These are phyloP conservation scores for Xiphophorus couchianus DNA, from an alignment of 2,113 vertebrate species.

Conservation along the genomic window DNA sequence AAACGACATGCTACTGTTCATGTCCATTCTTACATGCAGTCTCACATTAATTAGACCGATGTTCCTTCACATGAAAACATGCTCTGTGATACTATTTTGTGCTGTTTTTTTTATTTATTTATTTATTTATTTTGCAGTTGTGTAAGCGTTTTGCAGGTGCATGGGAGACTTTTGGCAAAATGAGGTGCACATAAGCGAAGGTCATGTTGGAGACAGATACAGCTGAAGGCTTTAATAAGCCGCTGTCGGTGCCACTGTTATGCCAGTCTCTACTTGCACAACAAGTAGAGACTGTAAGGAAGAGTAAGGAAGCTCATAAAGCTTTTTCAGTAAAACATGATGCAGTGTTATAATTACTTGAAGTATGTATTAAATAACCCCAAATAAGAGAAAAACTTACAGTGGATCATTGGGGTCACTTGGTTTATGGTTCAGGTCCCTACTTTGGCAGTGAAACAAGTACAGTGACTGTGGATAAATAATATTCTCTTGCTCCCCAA, in stretches of 20 bases:
- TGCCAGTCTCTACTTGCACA: background rate
- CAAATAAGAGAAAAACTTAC: background rate
- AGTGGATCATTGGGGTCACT: background rate
- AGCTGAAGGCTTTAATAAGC: background rate
- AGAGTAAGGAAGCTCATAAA: background rate
- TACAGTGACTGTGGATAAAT: background rate
- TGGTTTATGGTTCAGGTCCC: background rate
- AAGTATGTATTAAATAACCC: background rate
- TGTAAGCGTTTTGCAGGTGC: background rate
- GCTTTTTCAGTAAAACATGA: background rate
- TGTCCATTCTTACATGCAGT: constrained; percentile 23
- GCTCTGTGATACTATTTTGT: background rate
- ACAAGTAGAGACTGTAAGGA: too few species aligned
- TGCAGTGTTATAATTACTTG: background rate
- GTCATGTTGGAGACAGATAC: constrained; percentile 15
- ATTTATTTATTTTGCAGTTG: background rate
- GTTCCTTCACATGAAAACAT: constrained; percentile 11
- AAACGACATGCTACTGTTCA: constrained; percentile 18
- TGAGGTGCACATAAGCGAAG: background rate
- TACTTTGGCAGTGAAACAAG: background rate
- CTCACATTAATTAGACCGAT: constrained; percentile 21
- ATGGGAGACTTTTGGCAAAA: background rate
- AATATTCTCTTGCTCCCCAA: background rate
- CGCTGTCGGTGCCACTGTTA: background rate
- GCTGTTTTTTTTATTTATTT: background rate